Evolutionary conservation across 1,140 invertebrate genomes (phyloP), one percentile per base, ranked within the genome.

Genomic region (Himalopsyche phryganea): DNA sequence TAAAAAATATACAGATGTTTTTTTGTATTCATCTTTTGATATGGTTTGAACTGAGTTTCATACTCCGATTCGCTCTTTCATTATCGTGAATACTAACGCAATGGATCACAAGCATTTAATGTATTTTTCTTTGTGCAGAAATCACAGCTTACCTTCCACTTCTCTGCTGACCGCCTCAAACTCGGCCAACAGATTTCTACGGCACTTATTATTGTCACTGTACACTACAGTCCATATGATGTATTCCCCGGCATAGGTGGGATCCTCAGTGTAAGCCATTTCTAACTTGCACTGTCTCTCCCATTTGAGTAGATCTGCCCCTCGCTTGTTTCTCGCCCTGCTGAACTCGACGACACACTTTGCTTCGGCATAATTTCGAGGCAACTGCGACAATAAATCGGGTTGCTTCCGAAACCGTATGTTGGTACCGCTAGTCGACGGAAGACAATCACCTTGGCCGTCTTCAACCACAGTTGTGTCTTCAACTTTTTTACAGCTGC

Each of bases 201-300:
- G 67, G 66, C 81, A 83, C 65, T 78, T 80, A 65, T 74, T 77
- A 57, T 81, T 80, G 66, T 80, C 79, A 62, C 76, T 74, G 63
- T 83, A 83, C 23, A 76, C 70, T 33, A 83, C 74, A 38, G 71
- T 71, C 74, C 81, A 79, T 60, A 83, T 78, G 11, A 76, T 78
- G 63, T 75, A 81, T 60, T 82, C 78, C n/a, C 79, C 76, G 40
- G 72, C 62, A 60, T 74, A 74, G 2, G 76, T 66, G 40, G 72
- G 73, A 52, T 74, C 73, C 51, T 74, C 71, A 0, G 75, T 76
- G 67, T 81, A 83, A 46, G 74, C 79, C 3, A 82, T 72, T 65
- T 81, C 78, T 23, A 82, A 65, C 66, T 80, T 82, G 65, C 79
- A 81, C 33, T 80, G 79, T 23, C 81, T 69, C 44, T 78, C 71